Evolutionary conservation across 2,113 vertebrate genomes (phyloP).

Genomic region (Blennius ocellaris): DNA sequence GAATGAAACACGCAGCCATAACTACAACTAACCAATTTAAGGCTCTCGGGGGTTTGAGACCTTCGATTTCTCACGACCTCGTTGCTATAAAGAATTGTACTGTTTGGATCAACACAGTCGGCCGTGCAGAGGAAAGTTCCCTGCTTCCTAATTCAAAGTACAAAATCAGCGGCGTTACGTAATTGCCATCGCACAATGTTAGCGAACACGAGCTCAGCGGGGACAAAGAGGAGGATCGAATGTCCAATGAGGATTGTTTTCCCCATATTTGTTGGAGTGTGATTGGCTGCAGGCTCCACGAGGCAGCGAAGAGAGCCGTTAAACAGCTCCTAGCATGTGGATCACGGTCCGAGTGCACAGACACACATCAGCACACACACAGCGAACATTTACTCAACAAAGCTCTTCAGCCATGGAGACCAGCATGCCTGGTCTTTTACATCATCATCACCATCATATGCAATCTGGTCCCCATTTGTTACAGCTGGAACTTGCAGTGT

Average conservation of each 20-base stretch:
- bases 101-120: neutral
- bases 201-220: neutral
- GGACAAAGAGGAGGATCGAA: neutral
- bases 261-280: constrained; percentile 7
- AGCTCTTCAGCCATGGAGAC: constrained; percentile 74
- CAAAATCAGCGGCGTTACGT: constrained; percentile 2
- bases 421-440: constrained; percentile 78
- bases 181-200: neutral
- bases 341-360: constrained; percentile 44
- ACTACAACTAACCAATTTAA: too few relatives aligned
- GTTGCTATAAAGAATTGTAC: too few relatives aligned
- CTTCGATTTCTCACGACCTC: too few relatives aligned
- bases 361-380: constrained; percentile 16
- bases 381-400: constrained; percentile 77
- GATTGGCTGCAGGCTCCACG: constrained; percentile 48
- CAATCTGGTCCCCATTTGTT: constrained; percentile 80
- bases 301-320: constrained; percentile 40
- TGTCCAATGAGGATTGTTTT: neutral
- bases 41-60: too few relatives aligned
- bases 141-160: neutral
- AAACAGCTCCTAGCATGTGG: constrained; percentile 50
- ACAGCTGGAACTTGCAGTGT: constrained; percentile 66
- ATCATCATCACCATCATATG: constrained; percentile 72
- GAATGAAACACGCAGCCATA: too few relatives aligned
- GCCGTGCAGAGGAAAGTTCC: neutral